Evolutionary conservation across 2,113 vertebrate species (phyloP), one percentile per base, ranked within the genome.

Genomic region (Carassius carassius): DNA sequence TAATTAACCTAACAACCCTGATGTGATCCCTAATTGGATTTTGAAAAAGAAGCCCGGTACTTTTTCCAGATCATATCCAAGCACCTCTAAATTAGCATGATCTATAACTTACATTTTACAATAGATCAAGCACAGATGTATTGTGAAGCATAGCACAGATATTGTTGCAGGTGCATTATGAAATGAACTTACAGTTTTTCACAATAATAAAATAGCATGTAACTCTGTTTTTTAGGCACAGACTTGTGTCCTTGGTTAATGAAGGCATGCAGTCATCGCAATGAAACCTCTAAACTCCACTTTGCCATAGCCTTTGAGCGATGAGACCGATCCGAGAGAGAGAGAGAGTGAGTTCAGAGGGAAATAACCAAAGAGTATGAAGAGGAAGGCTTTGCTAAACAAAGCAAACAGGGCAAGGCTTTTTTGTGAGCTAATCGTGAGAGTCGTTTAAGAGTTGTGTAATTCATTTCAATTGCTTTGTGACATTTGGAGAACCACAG

Each of bases 391-490:
- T 89, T 87, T 85, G 77, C 80, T 84, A 72, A 73, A 89, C 65
- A 81, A 85, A 86, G 87, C 88, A 90, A 95, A 95, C 90, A 91
- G 93, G 95, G 94, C 93, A 93, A 93, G 94, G 93, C 95, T 92
- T 95, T 96, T 95, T 94, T 95, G 95, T 93, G 88, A 92, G 93
- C 92, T 95, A 94, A 95, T 96, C 94, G 91, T 93, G 86, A 92
- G 91, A 95, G 93, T 94, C 9, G 2, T 44, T 44, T 44, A 10
- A 44, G 41, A 44, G 41, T 44, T 94, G 94, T 93, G 94, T 95
- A 95, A 97, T 97, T 96, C 94, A 95, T 96, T 96, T 97, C 95
- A 96, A 97, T 96, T 96, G 95, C 95, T 96, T 97, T 97, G 96
- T 97, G 96, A 97, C 96, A 97, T 97, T 96, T 96, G 94, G 94